Percentiles rank a stretch among this genome's conserved stretches.
These are phyloP conservation scores for Tetrapedia diversipes DNA, from an alignment of 2,888 invertebrate species.

Conservation along the genomic window DNA sequence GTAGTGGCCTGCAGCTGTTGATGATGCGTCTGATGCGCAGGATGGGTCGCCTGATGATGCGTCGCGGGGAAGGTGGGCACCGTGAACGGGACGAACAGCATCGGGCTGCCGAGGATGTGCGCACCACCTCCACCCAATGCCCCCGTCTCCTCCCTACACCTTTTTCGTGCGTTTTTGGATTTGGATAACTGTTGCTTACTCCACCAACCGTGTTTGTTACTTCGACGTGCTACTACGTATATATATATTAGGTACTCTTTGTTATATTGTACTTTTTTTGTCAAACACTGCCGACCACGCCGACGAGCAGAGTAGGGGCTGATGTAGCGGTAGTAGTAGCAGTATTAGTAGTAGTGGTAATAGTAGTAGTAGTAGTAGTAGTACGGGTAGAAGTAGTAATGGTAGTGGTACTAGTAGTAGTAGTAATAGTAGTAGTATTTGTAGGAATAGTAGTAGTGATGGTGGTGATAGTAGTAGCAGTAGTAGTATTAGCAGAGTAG, in stretches of 20 bases:
- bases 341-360: conserved; percentile 51
- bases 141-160: conserved; percentile 83
- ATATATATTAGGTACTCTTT: too few species aligned
- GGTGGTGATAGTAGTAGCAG: conserved; percentile 50
- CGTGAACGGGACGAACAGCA: conserved; percentile 83
- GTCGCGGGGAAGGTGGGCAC: conserved; percentile 82
- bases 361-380: conserved; percentile 56
- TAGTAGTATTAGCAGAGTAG: conserved; percentile 47
- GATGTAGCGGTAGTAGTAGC: conserved; percentile 55
- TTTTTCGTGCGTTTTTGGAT: conserved; percentile 74
- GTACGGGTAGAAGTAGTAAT: conserved; percentile 47
- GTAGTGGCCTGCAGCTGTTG: conserved; percentile 77
- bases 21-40: conserved; percentile 78
- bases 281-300: conserved; percentile 65
- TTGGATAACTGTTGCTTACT: conserved; percentile 64
- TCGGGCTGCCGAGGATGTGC: conserved; percentile 83
- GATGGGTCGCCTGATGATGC: conserved; percentile 80
- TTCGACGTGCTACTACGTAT: conserved; percentile 66
- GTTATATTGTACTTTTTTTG: conserved; percentile 50
- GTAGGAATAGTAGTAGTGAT: conserved; percentile 44
- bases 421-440: conserved; percentile 35
- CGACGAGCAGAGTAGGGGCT: conserved; percentile 63
- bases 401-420: conserved; percentile 51
- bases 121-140: conserved; percentile 83
- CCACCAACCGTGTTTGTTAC: conserved; percentile 62